Conservation (phyloP, 2,797 vertebrate genomes). For the Dipus sagitta region DNA sequence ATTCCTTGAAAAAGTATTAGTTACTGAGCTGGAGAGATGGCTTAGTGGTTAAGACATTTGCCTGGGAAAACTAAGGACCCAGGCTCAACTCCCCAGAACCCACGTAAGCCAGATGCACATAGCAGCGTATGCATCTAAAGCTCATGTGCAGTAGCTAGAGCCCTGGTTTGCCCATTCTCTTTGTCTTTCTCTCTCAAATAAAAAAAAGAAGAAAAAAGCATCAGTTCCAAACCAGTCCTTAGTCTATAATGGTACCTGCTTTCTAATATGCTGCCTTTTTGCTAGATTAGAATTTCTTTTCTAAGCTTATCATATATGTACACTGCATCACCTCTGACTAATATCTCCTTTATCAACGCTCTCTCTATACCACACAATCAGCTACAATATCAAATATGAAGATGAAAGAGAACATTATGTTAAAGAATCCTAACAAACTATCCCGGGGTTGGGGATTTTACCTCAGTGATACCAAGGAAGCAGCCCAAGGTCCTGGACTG, state of each 20-base stretch:
- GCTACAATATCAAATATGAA: constrained; percentile 31
- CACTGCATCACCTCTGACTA: not conserved
- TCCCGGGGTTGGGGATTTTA: too few relatives aligned
- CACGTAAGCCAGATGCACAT: too few relatives aligned
- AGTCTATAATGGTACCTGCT: not conserved
- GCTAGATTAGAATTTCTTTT: constrained; percentile 37
- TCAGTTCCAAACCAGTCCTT: not conserved
- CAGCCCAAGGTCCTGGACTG: too few relatives aligned
- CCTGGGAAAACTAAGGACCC: too few relatives aligned
- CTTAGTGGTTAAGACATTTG: too few relatives aligned
- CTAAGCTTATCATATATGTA: not conserved
- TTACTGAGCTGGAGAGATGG: too few relatives aligned
- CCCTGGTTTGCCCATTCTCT: too few relatives aligned
- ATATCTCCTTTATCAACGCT: not conserved
- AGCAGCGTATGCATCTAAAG: too few relatives aligned
- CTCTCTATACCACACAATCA: constrained; percentile 8
- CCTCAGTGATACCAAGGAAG: too few relatives aligned
- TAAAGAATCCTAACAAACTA: constrained; percentile 18
- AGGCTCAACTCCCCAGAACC: too few relatives aligned
- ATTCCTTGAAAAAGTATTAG: not conserved
- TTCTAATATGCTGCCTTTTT: not conserved
- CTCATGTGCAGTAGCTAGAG: too few relatives aligned
- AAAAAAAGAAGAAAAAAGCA: not conserved
- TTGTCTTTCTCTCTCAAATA: too few relatives aligned
- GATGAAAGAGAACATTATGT: not conserved